Percentiles rank a stretch among this genome's conserved stretches.
Conservation (phyloP, 2,113 vertebrate species). For the Amphilophus citrinellus region DNA sequence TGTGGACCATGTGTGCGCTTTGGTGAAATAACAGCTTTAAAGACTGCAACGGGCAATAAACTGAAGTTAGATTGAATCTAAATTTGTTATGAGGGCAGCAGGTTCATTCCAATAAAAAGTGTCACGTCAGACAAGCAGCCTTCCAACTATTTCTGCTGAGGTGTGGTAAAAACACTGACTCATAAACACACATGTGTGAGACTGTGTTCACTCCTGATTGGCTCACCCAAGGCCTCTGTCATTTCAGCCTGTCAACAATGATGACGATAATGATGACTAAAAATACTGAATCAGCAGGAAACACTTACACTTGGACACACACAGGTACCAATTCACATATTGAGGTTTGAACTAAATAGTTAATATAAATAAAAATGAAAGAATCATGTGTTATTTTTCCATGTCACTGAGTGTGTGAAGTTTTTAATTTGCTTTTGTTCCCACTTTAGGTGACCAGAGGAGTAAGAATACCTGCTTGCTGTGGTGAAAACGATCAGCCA, state of each 20-base stretch:
- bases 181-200: constrained; percentile 2
- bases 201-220: constrained; percentile 22
- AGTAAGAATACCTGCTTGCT: background rate
- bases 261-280: constrained; percentile 71
- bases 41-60: background rate
- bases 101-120: constrained; percentile 21
- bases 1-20: background rate
- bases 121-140: background rate
- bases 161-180: background rate
- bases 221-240: constrained; percentile 49
- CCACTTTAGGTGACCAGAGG: constrained; percentile 27
- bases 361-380: background rate
- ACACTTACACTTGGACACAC: background rate
- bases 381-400: background rate
- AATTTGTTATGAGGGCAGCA: background rate
- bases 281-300: constrained; percentile 44
- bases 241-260: constrained; percentile 66
- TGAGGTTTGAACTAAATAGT: background rate
- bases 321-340: constrained; percentile 21
- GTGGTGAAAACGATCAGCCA: background rate
- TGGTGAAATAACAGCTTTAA: background rate
- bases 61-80: background rate
- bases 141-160: constrained; percentile 32
- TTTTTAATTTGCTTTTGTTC: background rate
- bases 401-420: background rate